Percentiles rank a stretch among this genome's conserved stretches.
These are phyloP conservation scores for Hippocampus guttulatus DNA, from an alignment of 2,113 vertebrate genomes.

Conservation along the genomic window DNA sequence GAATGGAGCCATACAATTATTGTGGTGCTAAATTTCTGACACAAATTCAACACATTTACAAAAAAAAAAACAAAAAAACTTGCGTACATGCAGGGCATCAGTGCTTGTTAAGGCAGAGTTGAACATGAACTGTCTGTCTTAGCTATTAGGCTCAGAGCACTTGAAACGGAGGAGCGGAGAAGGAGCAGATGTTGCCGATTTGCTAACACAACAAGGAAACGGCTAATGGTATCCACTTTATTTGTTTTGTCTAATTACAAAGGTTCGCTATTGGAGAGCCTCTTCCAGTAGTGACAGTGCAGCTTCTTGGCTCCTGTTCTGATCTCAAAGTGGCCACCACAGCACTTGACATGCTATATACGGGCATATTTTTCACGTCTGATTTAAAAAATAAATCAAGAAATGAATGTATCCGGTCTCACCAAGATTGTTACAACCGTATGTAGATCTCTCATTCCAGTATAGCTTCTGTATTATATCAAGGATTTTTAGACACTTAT, in stretches of 20 bases:
- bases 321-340: conserved; percentile 37
- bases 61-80: too few relatives aligned
- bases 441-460: too few relatives aligned
- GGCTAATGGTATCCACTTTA: conserved; percentile 54
- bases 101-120: conserved; percentile 29
- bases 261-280: conserved; percentile 5
- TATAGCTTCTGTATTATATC: too few relatives aligned
- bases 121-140: conserved; percentile 38
- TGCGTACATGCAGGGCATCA: not conserved
- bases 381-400: too few relatives aligned
- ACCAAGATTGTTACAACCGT: too few relatives aligned
- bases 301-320: conserved; percentile 15
- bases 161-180: conserved; percentile 40
- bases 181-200: conserved; percentile 54
- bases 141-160: conserved; percentile 37
- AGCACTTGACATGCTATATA: conserved; percentile 7
- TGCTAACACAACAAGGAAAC: conserved; percentile 60
- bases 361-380: too few relatives aligned
- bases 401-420: too few relatives aligned
- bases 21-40: too few relatives aligned
- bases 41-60: not conserved
- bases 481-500: not conserved
- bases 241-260: conserved; percentile 60
- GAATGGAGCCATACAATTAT: too few relatives aligned
- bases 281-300: conserved; percentile 9